Evolutionary conservation across 2,888 invertebrate species (phyloP), one percentile per base, ranked within the genome.

Genomic region (Altica lythri): DNA sequence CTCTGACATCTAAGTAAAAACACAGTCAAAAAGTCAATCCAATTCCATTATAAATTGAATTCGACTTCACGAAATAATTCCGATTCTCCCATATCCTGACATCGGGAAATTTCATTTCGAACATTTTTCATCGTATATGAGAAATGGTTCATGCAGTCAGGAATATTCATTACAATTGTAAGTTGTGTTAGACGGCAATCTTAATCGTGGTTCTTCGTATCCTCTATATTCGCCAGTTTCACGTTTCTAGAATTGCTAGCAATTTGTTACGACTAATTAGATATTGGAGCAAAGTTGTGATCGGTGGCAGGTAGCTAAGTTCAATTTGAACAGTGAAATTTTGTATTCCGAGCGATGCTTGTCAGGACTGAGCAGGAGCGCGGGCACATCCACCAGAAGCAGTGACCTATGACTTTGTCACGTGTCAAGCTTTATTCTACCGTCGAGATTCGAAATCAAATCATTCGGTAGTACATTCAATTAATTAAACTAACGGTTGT

Each of bases 321-420:
- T 60, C 55, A 50, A 52, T 56, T 62, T 45, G 55, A 61, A 57
- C 52, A 35, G 60, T 32, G 55, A 54, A 55, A 65, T 66, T 70
- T 70, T 60, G 69, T 68, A 70, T 70, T 68, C 69, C 48, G 65
- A 50, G 55, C 60, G 60, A 61, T 48, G 58, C 61, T 52, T 58
- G 52, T 50, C 53, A 59, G n/a, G 53, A 62, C 53, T 16, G 49
- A 47, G 18, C 30, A 22, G 13, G 13, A 19, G 32, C 40, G 32
- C 18, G 12, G 64, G 64, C 53, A 49, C 64, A 67, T 66, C 49
- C 19, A 35, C 19, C 38, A 16, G 66, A 70, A 60, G 67, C 69
- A 67, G 69, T 71, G 71, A 71, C 71, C 71, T 69, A 69, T 70
- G 69, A 68, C 67, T 55, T 60, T 59, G 68, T 70, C 71, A 70